phyloP scores from a whole-genome alignment of 2,113 vertebrate genomes.

The Grallaria varia region DNA sequence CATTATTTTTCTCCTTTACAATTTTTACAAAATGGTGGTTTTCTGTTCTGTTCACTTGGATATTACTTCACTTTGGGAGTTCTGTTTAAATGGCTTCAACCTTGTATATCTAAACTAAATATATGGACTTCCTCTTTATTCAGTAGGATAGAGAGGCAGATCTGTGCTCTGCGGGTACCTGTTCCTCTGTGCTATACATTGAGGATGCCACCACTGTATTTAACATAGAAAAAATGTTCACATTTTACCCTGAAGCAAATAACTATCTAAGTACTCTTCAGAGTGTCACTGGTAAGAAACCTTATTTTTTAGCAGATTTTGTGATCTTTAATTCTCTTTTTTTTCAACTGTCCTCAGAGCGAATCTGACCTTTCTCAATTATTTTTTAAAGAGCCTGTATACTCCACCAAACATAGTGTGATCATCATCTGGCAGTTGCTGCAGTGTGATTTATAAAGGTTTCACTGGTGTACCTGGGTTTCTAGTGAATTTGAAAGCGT shows the following conservation, averaged over 20 bases:
- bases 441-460: not conserved
- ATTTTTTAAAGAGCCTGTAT: not conserved
- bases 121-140: not conserved
- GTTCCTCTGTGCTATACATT: not conserved
- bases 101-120: not conserved
- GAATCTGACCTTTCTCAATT: not conserved
- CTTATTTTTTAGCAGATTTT: not conserved
- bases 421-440: not conserved
- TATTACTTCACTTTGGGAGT: not conserved
- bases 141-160: not conserved
- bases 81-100: not conserved
- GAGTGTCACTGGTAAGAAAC: not conserved
- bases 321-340: not conserved
- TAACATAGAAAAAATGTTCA: not conserved
- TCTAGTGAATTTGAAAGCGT: not conserved
- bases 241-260: not conserved
- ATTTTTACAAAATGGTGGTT: not conserved
- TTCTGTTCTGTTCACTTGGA: not conserved
- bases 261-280: not conserved
- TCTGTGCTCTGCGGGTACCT: not conserved
- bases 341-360: not conserved
- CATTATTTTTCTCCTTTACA: not conserved
- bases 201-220: not conserved
- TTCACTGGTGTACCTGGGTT: not conserved
- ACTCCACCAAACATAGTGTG: not conserved